phyloP scores from a whole-genome alignment of 1,140 invertebrate species.

The Cherax destructor region DNA sequence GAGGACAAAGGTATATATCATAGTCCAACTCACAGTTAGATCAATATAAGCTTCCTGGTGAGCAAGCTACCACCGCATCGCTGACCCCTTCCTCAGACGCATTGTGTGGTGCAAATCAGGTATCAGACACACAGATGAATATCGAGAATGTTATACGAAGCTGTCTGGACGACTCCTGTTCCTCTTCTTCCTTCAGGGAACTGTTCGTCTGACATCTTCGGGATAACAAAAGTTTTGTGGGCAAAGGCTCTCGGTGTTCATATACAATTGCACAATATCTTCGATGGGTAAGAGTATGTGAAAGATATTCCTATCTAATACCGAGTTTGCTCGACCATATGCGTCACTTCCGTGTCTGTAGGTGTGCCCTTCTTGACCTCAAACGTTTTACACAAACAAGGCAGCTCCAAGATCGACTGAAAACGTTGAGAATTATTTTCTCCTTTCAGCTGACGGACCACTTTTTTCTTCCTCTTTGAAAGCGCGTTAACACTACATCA shows the following conservation, averaged over 20 bases:
- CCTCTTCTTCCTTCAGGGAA: conserved; percentile 24
- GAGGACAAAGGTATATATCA: not conserved
- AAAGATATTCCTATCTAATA: conserved; percentile 50
- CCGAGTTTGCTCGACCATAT: conserved; percentile 50
- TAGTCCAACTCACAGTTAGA: conserved; percentile 8
- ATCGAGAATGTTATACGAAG: conserved; percentile 18
- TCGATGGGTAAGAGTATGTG: conserved; percentile 37
- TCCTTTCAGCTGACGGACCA: conserved; percentile 57
- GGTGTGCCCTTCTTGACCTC: conserved; percentile 65
- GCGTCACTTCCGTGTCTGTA: conserved; percentile 63
- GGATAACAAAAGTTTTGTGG: conserved; percentile 14
- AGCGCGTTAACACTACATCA: conserved; percentile 30
- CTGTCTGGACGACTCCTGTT: not conserved
- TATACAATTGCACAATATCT: conserved; percentile 43
- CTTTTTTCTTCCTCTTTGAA: conserved; percentile 50
- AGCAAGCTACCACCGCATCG: conserved; percentile 30
- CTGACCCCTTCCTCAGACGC: conserved; percentile 63
- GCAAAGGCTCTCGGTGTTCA: conserved; percentile 40
- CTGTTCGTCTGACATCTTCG: conserved; percentile 33
- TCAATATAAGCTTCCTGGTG: conserved; percentile 45
- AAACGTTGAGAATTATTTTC: conserved; percentile 56
- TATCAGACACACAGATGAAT: conserved; percentile 25
- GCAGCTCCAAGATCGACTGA: conserved; percentile 54
- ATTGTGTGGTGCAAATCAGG: conserved; percentile 60
- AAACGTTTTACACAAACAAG: conserved; percentile 41